Evolutionary conservation across 2,113 vertebrate species (phyloP).

Genomic region (Mola mola): DNA sequence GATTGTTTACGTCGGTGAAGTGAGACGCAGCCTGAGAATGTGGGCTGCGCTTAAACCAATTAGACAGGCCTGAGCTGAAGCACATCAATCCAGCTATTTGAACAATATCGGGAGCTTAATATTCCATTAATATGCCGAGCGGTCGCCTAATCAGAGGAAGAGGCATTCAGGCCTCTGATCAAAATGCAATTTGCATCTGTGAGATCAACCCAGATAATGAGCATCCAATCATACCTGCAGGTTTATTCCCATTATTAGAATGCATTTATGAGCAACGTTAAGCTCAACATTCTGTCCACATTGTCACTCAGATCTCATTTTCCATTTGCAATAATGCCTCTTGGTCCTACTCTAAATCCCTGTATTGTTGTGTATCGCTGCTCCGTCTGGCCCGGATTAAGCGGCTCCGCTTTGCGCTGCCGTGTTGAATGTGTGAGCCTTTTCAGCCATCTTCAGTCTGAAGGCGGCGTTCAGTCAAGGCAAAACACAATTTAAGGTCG

Average conservation of each 20-base stretch:
- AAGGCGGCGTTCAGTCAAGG: slow-evolving; percentile 24
- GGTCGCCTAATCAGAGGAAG: slow-evolving; percentile 37
- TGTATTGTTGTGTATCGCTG: slow-evolving; percentile 37
- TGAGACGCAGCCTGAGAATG: slow-evolving; percentile 15
- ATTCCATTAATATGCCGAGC: slow-evolving; percentile 34
- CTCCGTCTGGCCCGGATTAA: slow-evolving; percentile 30
- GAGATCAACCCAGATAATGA: slow-evolving; percentile 50
- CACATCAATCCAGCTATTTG: slow-evolving; percentile 14
- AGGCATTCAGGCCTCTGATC: slow-evolving; percentile 41
- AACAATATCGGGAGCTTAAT: slow-evolving; percentile 31
- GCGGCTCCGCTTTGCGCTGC: slow-evolving; percentile 25
- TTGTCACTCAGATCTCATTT: slow-evolving; percentile 40
- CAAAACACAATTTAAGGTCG: slow-evolving; percentile 30
- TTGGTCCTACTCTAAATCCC: slow-evolving; percentile 44
- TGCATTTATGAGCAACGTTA: slow-evolving; percentile 22
- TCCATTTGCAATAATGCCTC: slow-evolving; percentile 43
- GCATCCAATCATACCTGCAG: slow-evolving; percentile 53
- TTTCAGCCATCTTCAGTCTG: slow-evolving; percentile 25
- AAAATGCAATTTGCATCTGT: slow-evolving; percentile 44
- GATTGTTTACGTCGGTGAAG: slow-evolving; percentile 34
- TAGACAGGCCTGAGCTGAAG: slow-evolving; percentile 12
- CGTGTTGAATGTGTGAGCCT: slow-evolving; percentile 8
- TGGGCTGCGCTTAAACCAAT: not conserved
- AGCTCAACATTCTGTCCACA: slow-evolving; percentile 45
- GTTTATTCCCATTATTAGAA: slow-evolving; percentile 45